Evolutionary conservation across 2,888 invertebrate genomes (phyloP).

Genomic region (Synergus gifuensis): DNA sequence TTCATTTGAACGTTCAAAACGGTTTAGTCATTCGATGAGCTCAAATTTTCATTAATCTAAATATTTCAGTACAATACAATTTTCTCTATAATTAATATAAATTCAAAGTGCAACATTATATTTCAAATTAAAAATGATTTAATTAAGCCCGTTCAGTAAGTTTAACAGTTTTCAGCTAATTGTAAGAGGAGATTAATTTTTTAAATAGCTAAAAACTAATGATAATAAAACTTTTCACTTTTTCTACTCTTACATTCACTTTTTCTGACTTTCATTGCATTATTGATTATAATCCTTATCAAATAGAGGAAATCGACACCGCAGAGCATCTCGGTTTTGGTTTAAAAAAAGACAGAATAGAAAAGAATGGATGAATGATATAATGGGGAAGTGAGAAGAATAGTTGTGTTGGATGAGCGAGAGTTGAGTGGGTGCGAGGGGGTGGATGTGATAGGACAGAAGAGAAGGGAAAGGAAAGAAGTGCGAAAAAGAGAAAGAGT

Average conservation of each 20-base stretch:
- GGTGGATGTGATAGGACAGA: slow-evolving; percentile 6
- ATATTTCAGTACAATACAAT: no score
- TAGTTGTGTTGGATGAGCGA: neutral
- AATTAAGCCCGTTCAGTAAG: no score
- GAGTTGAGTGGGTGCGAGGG: slow-evolving; percentile 39
- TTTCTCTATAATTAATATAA: no score
- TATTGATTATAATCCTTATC: slow-evolving; percentile 29
- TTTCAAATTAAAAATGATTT: no score
- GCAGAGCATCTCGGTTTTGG: slow-evolving; percentile 30
- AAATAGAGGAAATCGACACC: slow-evolving; percentile 30
- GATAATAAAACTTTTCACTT: neutral
- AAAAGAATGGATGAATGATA: slow-evolving; percentile 28
- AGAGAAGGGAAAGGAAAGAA: slow-evolving; percentile 43
- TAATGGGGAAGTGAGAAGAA: neutral
- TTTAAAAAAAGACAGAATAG: slow-evolving; percentile 30
- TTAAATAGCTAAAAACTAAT: neutral
- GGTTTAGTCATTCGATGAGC: no score
- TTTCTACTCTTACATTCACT: neutral
- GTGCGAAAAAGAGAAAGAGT: slow-evolving; percentile 46
- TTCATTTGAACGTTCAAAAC: no score
- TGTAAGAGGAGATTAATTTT: neutral
- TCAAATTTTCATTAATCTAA: no score
- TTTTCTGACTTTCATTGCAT: slow-evolving; percentile 14
- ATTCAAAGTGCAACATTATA: no score
- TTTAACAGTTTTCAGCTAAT: no score